Evolutionary conservation across 2,888 invertebrate genomes (phyloP), one percentile per base, ranked within the genome.

Genomic region (Alitta virens): DNA sequence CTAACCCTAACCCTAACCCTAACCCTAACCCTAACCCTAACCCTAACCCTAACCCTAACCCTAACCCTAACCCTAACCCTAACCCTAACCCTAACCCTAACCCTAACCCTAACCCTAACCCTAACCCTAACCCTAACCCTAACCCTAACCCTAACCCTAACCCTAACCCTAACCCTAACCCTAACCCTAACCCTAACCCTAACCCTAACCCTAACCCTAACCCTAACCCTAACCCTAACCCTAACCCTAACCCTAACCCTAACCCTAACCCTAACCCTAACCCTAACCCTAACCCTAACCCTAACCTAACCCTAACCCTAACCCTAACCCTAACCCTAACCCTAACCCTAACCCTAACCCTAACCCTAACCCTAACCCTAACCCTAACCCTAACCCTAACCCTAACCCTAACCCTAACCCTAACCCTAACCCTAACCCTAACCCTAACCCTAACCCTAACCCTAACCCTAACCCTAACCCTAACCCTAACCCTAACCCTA

Each of bases 131-230:
- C 16, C 55, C 55, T 23, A 18, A 55, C 16, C 55, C 50, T 46
- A 27, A 60, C 38, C 60, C 60, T 53, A 50, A 60, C 55, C 63
- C 40, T 53, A 65, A 63, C 59, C 63, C 59, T 52, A 58, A 62
- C 64, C 66, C 66, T 64, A 54, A 65, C 61, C 64, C 66, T 63
- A 60, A 65, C 64, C 64, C 66, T 64, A 62, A 65, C 64, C 66
- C 60, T 53, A 60, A 63, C 59, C 63, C 63, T 60, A 60, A 63
- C 59, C 63, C 63, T 60, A 60, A 63, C 59, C 63, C 63, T 60
- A 54, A 63, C 59, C 63, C 63, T 60, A 55, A 63, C 59, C 59
- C 63, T 60, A 51, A 68, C 62, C 64, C 68, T 59, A 43, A 56
- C 3, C 40, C 55, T 21, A 14, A 55, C 21, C 55, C 55, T 38